Conservation (phyloP, 2,888 invertebrate species). For the Beris morrisii region DNA sequence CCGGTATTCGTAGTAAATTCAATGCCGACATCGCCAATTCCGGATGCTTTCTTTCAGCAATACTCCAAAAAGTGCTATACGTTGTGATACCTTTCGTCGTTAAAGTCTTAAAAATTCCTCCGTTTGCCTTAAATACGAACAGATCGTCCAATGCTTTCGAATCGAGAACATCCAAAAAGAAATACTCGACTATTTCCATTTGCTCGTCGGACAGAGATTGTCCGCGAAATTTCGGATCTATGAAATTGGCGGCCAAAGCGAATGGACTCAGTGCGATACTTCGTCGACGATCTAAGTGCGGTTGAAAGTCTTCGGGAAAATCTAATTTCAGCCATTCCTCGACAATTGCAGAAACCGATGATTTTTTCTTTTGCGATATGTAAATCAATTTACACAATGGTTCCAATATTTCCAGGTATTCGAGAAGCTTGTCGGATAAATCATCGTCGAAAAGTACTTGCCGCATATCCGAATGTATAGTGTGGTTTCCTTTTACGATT, state of each 20-base stretch:
- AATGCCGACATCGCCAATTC: slow-evolving; percentile 16
- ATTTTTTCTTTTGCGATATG: slow-evolving; percentile 20
- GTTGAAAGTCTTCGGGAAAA: slow-evolving; percentile 10
- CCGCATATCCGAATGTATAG: background rate
- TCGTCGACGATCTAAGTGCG: slow-evolving; percentile 13
- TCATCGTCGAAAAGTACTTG: slow-evolving; percentile 14
- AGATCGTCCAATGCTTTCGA: slow-evolving; percentile 15
- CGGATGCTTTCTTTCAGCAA: slow-evolving; percentile 23
- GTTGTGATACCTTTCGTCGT: slow-evolving; percentile 14
- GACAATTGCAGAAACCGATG: slow-evolving; percentile 17
- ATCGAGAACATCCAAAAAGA: slow-evolving; percentile 21
- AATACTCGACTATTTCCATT: slow-evolving; percentile 25
- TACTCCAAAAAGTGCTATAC: slow-evolving; percentile 28
- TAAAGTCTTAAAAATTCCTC: slow-evolving; percentile 21
- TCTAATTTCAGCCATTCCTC: slow-evolving; percentile 27
- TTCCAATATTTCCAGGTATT: slow-evolving; percentile 10
- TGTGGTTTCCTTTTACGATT: background rate
- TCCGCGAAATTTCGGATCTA: slow-evolving; percentile 29
- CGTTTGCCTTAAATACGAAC: slow-evolving; percentile 9
- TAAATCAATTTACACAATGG: slow-evolving; percentile 27
- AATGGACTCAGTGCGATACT: slow-evolving; percentile 12
- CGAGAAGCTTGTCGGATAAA: slow-evolving; percentile 15
- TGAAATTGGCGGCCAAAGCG: slow-evolving; percentile 25
- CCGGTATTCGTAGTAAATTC: slow-evolving; percentile 13
- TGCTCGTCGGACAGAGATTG: slow-evolving; percentile 9